These are phyloP conservation scores for Apamea epomidion DNA, from an alignment of 2,888 invertebrate species.

Conservation along the genomic window DNA sequence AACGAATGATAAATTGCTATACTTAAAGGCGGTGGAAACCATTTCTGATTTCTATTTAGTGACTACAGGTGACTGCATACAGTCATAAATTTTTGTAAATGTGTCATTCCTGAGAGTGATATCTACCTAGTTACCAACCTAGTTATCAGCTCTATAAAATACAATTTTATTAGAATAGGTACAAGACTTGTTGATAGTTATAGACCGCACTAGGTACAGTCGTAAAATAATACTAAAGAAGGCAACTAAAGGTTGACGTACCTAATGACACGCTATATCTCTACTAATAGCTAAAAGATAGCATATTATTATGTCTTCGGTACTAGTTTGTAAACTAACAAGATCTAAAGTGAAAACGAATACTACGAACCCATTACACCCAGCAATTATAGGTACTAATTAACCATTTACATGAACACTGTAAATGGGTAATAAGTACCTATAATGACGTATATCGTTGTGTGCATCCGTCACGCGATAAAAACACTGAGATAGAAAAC, in stretches of 20 bases:
- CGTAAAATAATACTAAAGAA: constrained; percentile 8
- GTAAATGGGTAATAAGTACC: constrained; percentile 72
- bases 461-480: constrained; percentile 68
- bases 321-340: constrained; percentile 25
- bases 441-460: constrained; percentile 65
- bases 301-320: constrained; percentile 19
- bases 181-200: background rate
- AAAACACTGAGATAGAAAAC: constrained; percentile 61
- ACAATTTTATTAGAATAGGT: background rate
- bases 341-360: constrained; percentile 68
- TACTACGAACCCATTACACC: constrained; percentile 66
- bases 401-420: constrained; percentile 66
- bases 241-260: background rate
- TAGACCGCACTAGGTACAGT: background rate
- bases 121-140: background rate
- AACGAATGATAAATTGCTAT: constrained; percentile 78
- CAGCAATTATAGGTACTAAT: constrained; percentile 55
- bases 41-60: constrained; percentile 66
- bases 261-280: background rate
- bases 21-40: constrained; percentile 60
- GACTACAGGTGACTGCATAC: background rate
- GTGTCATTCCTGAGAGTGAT: background rate
- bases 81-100: constrained; percentile 1
- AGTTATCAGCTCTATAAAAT: background rate
- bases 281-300: constrained; percentile 10